Base-by-base conservation (phyloP, 1,140 invertebrate species). In the Drosophila dunni region DNA sequence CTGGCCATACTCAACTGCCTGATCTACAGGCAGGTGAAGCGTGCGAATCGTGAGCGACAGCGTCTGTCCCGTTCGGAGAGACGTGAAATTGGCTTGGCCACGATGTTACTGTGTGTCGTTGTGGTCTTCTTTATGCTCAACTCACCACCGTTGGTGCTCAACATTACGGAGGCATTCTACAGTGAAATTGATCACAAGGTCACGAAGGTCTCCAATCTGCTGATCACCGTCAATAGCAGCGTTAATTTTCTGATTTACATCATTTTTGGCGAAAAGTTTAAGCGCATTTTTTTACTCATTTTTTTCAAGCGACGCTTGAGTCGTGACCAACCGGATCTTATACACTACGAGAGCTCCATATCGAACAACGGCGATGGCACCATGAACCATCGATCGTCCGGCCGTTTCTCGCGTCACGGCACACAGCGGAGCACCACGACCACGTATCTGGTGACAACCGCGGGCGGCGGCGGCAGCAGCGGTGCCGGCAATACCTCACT, bases 181-280 rank as follows among this genome's bases (percentile, higher is more conserved):
- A 94, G 94, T 40, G 95, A 93, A 67, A 94, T 94, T 71, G 90
- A 95, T 81, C 93, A 97, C 89, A 95, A 97, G 48, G 93, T 99
- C 50, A 96, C 99, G 7, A 97, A 96, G 81, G 94, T 94, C 7
- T 96, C 96, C 75, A 99, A 99, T 92, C 94, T 99, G n/a, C 94
- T 99, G 33, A 97, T 99, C 9, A 98, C 97, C 29, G 96, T 99
- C 79, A 99, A 99, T 93, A 98, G 97, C 80, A 98, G 98, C 78
- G 97, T 99, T 38, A 99, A 99, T 92, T 99, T 99, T 92, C 95
- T 99, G 57, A 98, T 99, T 70, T 99, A 99, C 93, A 98, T 98
- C 67, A 97, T 98, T 40, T 98, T 99, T 91, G 98, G 98, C 0
- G 97, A 98, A 89, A 99, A 99, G 91, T 99, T 99, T 93, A 97